phyloP scores from a whole-genome alignment of 1,140 invertebrate species.

The Mercenaria mercenaria region DNA sequence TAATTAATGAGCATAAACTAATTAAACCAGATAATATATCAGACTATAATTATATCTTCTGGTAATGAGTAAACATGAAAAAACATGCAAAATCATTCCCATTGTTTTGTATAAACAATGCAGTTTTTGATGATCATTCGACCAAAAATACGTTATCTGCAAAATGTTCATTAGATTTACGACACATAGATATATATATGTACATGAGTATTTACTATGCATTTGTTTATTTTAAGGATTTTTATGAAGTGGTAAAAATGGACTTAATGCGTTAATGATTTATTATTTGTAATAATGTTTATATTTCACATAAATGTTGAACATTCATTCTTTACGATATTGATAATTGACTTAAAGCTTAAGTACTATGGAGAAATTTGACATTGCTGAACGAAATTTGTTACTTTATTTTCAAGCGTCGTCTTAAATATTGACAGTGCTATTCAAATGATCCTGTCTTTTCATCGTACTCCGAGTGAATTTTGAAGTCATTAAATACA shows the following conservation, averaged over 20 bases:
- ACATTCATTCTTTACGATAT: neutral
- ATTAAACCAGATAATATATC: neutral
- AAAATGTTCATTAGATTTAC: neutral
- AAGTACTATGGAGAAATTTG: neutral
- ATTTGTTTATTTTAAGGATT: constrained; percentile 39
- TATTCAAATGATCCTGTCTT: too few relatives aligned
- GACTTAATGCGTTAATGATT: neutral
- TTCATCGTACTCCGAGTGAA: too few relatives aligned
- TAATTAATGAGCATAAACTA: neutral
- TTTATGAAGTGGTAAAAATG: neutral
- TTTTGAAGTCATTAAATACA: too few relatives aligned
- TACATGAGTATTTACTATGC: neutral
- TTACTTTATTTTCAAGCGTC: neutral
- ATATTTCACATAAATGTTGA: neutral
- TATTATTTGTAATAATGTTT: constrained; percentile 40
- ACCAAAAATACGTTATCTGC: constrained; percentile 5
- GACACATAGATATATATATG: neutral
- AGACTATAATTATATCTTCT: neutral
- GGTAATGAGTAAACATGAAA: constrained; percentile 2
- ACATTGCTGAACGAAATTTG: neutral
- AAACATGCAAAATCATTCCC: constrained; percentile 22
- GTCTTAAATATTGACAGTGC: neutral
- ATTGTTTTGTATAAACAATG: constrained; percentile 20
- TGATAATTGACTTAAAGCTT: neutral
- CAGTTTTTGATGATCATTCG: neutral